Conservation (phyloP, 1,140 invertebrate species). For the Hyles vespertilio region DNA sequence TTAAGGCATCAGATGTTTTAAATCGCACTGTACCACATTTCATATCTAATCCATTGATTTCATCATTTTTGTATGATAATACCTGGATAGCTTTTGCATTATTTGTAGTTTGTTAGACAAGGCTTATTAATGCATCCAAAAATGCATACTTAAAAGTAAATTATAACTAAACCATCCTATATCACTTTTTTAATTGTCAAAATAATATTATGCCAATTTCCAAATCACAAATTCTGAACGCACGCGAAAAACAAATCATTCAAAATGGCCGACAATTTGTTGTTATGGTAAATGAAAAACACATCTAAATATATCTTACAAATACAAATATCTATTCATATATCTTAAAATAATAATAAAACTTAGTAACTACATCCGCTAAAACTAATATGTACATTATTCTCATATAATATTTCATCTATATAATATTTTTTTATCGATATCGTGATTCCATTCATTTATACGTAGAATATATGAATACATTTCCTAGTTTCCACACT, state of each 20-base stretch:
- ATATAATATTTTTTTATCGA: neutral
- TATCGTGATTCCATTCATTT: constrained; percentile 1
- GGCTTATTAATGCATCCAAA: no score
- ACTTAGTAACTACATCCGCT: constrained; percentile 26
- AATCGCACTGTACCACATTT: neutral
- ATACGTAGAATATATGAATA: constrained; percentile 2
- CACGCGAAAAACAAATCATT: neutral
- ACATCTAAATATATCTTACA: constrained; percentile 60
- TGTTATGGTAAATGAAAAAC: constrained; percentile 52
- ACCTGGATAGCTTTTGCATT: no score
- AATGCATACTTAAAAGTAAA: no score
- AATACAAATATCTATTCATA: constrained; percentile 44
- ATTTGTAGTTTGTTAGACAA: no score
- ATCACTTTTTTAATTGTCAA: no score
- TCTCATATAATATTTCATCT: constrained; percentile 15
- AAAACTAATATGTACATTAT: constrained; percentile 50
- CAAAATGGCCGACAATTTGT: constrained; percentile 29
- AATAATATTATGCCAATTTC: no score
- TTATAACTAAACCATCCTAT: no score
- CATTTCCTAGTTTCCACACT: neutral
- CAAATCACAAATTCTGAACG: no score
- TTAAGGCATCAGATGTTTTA: neutral
- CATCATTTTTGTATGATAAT: no score
- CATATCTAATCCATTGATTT: neutral
- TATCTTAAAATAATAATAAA: constrained; percentile 40